Conservation (phyloP, 2,113 vertebrate species). For the Opisthocomus hoazin region DNA sequence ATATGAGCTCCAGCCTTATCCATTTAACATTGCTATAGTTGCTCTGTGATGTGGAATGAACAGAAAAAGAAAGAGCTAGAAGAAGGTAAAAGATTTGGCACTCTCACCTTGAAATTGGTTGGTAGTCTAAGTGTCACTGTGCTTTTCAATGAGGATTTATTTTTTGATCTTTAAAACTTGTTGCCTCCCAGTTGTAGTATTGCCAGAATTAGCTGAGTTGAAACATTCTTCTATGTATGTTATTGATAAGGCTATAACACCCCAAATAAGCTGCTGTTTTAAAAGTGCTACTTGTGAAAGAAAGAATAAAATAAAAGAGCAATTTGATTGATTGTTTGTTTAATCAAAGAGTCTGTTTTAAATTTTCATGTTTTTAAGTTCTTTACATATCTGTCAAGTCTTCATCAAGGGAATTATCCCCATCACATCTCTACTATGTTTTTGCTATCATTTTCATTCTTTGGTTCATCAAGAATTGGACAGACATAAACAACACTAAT, state of each 20-base stretch:
- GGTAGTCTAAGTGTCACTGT: background rate
- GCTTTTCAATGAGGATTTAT: conserved; percentile 10
- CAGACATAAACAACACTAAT: background rate
- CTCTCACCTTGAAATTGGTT: background rate
- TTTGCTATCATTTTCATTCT: conserved; percentile 29
- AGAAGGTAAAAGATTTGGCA: conserved; percentile 7
- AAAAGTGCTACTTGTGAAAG: background rate
- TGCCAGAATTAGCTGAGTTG: background rate
- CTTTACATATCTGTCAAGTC: conserved; percentile 43
- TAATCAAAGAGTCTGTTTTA: conserved; percentile 46
- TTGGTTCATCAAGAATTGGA: conserved; percentile 23
- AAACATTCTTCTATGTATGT: background rate
- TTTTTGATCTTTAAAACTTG: background rate
- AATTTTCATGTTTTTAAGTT: conserved; percentile 41
- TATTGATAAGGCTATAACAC: background rate
- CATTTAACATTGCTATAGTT: background rate
- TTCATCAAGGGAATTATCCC: conserved; percentile 42
- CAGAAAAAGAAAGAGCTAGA: conserved; percentile 7
- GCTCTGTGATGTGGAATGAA: background rate
- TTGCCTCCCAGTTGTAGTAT: background rate
- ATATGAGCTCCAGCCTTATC: background rate
- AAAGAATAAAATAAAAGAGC: conserved; percentile 24
- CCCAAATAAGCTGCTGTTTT: background rate
- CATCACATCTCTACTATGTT: conserved; percentile 19
- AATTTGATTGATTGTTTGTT: conserved; percentile 55